Conservation (phyloP, 1,140 invertebrate species). For the Atta colombica region DNA sequence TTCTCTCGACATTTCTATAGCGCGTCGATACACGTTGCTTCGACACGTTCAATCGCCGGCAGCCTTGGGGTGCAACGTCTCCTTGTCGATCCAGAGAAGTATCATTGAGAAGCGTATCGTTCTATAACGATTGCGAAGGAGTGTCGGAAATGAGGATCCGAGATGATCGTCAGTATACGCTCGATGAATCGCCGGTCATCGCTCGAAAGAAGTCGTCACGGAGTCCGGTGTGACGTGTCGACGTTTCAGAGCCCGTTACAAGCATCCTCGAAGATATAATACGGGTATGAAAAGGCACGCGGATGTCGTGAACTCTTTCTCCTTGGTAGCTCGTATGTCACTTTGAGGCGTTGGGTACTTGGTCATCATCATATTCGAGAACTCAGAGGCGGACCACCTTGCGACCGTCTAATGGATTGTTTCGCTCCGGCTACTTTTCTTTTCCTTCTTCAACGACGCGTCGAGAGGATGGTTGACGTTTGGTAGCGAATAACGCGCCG, state of each 20-base stretch:
- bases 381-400: slow-evolving; percentile 45
- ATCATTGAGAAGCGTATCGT: slow-evolving; percentile 56
- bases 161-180: slow-evolving; percentile 52
- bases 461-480: slow-evolving; percentile 19
- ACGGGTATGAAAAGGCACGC: slow-evolving; percentile 46
- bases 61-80: slow-evolving; percentile 24
- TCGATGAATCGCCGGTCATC: slow-evolving; percentile 71
- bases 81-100: slow-evolving; percentile 24
- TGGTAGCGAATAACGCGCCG: slow-evolving; percentile 32
- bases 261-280: slow-evolving; percentile 66
- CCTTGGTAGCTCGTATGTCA: slow-evolving; percentile 33
- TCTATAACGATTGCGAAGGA: slow-evolving; percentile 56
- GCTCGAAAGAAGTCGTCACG: slow-evolving; percentile 74
- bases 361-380: slow-evolving; percentile 30
- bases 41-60: slow-evolving; percentile 19
- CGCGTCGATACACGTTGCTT: slow-evolving; percentile 37
- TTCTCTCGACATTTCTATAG: slow-evolving; percentile 23
- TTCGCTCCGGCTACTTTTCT: slow-evolving; percentile 18
- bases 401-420: slow-evolving; percentile 52
- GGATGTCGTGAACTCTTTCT: slow-evolving; percentile 46
- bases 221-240: slow-evolving; percentile 10
- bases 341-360: slow-evolving; percentile 17
- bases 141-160: slow-evolving; percentile 62
- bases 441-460: background rate
- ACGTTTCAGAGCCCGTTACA: slow-evolving; percentile 60